Conservation (phyloP, 2,113 vertebrate species). For the Leptocoma aspasia region DNA sequence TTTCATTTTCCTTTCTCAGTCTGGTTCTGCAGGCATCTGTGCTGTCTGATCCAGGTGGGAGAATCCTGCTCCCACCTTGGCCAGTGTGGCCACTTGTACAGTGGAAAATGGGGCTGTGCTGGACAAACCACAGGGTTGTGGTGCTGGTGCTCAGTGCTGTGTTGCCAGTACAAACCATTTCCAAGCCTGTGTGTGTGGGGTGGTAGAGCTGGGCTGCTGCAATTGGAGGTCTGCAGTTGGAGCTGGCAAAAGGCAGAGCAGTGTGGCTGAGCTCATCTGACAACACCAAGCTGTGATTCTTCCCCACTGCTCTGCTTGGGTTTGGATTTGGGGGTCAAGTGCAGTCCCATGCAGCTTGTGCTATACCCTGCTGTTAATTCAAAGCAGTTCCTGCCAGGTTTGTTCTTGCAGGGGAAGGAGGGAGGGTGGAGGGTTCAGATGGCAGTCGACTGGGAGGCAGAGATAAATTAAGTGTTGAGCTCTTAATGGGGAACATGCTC, state of each 20-base stretch:
- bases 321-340: not conserved
- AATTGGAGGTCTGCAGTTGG: not conserved
- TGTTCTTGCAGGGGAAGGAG: not conserved
- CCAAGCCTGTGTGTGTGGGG: fast-evolving
- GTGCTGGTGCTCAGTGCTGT: not conserved
- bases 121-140: not conserved
- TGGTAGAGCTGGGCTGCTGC: not conserved
- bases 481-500: slow-evolving; percentile 16
- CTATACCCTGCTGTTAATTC: not conserved
- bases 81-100: not conserved
- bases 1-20: not conserved
- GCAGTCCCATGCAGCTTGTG: not conserved
- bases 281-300: not conserved
- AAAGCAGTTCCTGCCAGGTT: not conserved
- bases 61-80: not conserved
- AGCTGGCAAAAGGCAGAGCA: not conserved
- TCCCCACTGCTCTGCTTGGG: not conserved
- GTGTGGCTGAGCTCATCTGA: not conserved
- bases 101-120: not conserved
- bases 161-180: not conserved
- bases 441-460: not conserved
- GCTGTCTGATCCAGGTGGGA: not conserved
- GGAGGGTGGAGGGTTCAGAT: not conserved
- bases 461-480: slow-evolving; percentile 41
- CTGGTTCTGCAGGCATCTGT: not conserved